A percentile compares a stretch with the other conserved stretches of the same genome.
phyloP scores from a whole-genome alignment of 2,797 vertebrate species.

The Galagoides demidoff region DNA sequence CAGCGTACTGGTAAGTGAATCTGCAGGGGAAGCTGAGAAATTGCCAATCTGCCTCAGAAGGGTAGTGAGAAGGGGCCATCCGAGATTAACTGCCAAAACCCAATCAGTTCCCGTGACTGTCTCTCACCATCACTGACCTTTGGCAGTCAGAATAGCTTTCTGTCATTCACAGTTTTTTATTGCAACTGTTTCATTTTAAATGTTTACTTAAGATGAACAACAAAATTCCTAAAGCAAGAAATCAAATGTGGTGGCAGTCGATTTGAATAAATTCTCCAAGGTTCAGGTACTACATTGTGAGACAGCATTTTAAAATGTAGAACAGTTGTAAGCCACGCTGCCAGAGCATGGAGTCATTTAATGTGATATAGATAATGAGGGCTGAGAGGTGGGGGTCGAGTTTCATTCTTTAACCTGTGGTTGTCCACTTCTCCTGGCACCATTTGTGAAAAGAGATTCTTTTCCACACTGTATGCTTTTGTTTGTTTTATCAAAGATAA shows the following conservation, averaged over 20 bases:
- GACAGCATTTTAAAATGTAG: background rate
- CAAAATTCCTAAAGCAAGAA: background rate
- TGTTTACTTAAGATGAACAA: background rate
- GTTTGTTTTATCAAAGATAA: too few species aligned
- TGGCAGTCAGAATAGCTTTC: background rate
- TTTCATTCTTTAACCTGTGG: too few species aligned
- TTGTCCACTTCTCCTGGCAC: too few species aligned
- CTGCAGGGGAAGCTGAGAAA: background rate
- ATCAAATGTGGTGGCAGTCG: background rate
- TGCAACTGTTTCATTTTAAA: background rate
- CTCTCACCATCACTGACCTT: accelerated
- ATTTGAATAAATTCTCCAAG: background rate
- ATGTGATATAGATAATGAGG: background rate
- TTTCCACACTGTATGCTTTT: too few species aligned
- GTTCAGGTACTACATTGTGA: background rate
- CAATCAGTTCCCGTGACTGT: accelerated
- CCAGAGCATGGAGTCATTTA: background rate
- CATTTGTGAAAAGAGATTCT: too few species aligned
- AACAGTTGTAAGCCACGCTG: background rate
- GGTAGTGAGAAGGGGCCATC: background rate
- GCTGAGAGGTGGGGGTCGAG: too few species aligned
- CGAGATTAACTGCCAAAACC: background rate
- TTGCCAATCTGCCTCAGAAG: background rate
- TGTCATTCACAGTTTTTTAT: background rate
- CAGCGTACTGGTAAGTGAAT: accelerated